phyloP scores from a whole-genome alignment of 2,888 invertebrate species.

The Agrochola circellaris region DNA sequence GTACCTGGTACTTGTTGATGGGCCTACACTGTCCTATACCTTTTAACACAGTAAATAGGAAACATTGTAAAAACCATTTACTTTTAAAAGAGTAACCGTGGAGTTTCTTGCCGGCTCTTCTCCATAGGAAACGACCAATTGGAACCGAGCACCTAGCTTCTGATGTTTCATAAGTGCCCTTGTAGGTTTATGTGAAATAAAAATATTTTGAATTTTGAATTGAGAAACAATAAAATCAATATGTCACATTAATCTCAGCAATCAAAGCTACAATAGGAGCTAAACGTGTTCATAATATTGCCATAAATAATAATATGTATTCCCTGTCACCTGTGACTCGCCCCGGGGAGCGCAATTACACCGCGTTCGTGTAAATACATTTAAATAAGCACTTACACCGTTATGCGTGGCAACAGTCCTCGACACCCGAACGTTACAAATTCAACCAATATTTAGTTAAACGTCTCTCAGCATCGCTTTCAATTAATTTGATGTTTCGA shows the following conservation, averaged over 20 bases:
- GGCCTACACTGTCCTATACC: too few relatives aligned
- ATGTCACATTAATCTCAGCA: background rate
- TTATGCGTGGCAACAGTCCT: slow-evolving; percentile 38
- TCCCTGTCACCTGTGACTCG: slow-evolving; percentile 42
- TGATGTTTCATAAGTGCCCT: too few relatives aligned
- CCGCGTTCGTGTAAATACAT: slow-evolving; percentile 49
- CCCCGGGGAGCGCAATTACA: slow-evolving; percentile 33
- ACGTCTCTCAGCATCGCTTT: slow-evolving; percentile 43
- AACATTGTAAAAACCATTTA: too few relatives aligned
- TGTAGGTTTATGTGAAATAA: too few relatives aligned
- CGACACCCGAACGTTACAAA: slow-evolving; percentile 39
- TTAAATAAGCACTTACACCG: slow-evolving; percentile 53
- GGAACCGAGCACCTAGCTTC: too few relatives aligned
- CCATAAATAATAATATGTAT: slow-evolving; percentile 36
- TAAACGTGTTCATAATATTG: slow-evolving; percentile 35
- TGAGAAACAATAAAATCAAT: slow-evolving; percentile 19
- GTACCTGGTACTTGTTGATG: too few relatives aligned
- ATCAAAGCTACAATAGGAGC: slow-evolving; percentile 30
- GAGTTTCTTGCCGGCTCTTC: too few relatives aligned
- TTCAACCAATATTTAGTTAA: slow-evolving; percentile 60
- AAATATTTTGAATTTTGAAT: too few relatives aligned
- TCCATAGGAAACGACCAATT: too few relatives aligned
- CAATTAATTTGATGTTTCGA: slow-evolving; percentile 57
- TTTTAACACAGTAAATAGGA: too few relatives aligned
- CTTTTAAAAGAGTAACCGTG: too few relatives aligned